phyloP scores from a whole-genome alignment of 1,140 invertebrate genomes.

The Lutraria rhynchaena region DNA sequence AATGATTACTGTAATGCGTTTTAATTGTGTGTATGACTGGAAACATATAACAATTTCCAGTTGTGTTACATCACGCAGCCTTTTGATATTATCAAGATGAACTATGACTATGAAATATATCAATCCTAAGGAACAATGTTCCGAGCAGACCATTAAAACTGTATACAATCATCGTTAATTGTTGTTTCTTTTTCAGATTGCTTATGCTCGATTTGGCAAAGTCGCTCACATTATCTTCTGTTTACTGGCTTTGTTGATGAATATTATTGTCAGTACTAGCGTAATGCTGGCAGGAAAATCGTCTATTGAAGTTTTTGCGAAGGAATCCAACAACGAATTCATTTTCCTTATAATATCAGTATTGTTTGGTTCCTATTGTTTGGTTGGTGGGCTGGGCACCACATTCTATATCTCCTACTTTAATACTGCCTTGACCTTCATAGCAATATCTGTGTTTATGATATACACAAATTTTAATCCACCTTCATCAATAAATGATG shows the following conservation, averaged over 20 bases:
- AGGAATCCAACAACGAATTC: constrained; percentile 73
- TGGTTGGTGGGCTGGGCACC: constrained; percentile 81
- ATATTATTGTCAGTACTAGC: constrained; percentile 76
- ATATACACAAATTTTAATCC: constrained; percentile 62
- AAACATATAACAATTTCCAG: too few species aligned
- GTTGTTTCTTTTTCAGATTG: constrained; percentile 69
- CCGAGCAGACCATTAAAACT: too few species aligned
- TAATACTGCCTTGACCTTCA: constrained; percentile 80
- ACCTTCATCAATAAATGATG: constrained; percentile 13
- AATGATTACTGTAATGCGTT: too few species aligned
- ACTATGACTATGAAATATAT: too few species aligned
- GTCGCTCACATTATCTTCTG: constrained; percentile 78
- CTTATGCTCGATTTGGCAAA: constrained; percentile 79
- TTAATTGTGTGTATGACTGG: too few species aligned
- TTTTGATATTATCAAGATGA: too few species aligned
- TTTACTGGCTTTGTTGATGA: constrained; percentile 78
- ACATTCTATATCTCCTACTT: constrained; percentile 83
- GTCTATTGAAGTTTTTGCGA: constrained; percentile 65
- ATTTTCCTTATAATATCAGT: constrained; percentile 72
- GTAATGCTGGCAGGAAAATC: constrained; percentile 70
- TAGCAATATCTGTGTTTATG: constrained; percentile 71
- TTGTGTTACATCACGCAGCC: too few species aligned
- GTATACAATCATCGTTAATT: too few species aligned
- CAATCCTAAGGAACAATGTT: too few species aligned
- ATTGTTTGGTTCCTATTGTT: constrained; percentile 80